A percentile compares a stretch with the other conserved stretches of the same genome.
Conservation (phyloP, 2,113 vertebrate genomes). For the Amphiprion ocellaris region DNA sequence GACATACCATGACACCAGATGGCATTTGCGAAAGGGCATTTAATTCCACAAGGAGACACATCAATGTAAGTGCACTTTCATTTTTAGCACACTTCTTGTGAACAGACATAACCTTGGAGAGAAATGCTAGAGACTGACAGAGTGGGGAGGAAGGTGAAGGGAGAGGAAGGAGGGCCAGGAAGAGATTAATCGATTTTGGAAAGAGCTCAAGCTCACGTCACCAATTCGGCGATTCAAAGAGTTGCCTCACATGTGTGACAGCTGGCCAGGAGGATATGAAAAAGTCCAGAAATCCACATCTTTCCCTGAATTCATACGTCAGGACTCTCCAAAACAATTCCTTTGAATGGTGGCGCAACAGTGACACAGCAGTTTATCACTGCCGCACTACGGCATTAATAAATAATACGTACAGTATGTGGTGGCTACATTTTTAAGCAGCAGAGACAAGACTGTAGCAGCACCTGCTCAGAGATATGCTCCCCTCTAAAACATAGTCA, state of each 20-base stretch:
- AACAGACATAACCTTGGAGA: constrained; percentile 47
- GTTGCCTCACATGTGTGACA: constrained; percentile 47
- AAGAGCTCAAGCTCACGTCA: constrained; percentile 41
- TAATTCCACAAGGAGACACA: constrained; percentile 53
- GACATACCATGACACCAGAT: constrained; percentile 31
- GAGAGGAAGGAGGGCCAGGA: background rate
- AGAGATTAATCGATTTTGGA: constrained; percentile 58
- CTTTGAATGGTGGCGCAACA: constrained; percentile 28
- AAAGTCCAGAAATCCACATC: background rate
- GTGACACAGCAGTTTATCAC: constrained; percentile 37
- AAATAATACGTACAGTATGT: constrained; percentile 10
- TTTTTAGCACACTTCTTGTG: constrained; percentile 54
- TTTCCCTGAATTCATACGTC: constrained; percentile 4
- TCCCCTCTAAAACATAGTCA: constrained; percentile 12
- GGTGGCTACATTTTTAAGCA: constrained; percentile 17
- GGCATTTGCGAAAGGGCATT: constrained; percentile 55
- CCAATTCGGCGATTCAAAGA: constrained; percentile 46
- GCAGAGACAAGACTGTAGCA: constrained; percentile 25
- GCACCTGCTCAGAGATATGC: constrained; percentile 31
- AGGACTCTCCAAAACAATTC: constrained; percentile 27
- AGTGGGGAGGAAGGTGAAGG: constrained; percentile 11
- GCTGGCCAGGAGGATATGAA: constrained; percentile 39
- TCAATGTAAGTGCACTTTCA: constrained; percentile 56
- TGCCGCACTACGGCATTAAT: constrained; percentile 32
- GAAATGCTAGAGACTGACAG: constrained; percentile 18